Base-by-base conservation (phyloP, 1,140 invertebrate genomes). In the Microplitis mediator region DNA sequence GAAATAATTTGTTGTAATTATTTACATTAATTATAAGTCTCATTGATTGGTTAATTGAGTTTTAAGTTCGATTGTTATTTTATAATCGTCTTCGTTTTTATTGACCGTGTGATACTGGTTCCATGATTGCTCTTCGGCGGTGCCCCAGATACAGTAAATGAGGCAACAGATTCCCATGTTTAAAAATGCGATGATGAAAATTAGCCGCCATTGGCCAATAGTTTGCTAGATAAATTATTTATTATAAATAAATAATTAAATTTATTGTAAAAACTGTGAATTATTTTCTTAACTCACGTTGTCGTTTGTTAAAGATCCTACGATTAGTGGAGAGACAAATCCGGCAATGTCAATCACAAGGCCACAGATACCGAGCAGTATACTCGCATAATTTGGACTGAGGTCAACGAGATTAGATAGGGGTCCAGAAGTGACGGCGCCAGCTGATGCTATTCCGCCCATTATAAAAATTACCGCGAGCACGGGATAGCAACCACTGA, bases 371-470 rank as follows among this genome's bases (percentile, higher is more conserved):
- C 90, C 90, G n/a, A 91, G 83, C 0, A 90, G 79, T 6, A 91
- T 82, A 71, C 89, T 89, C n/a, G 91, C 91, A 82, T 91, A 92
- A 84, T 93, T 93, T 0, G 92, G 91, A 51, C 91, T 90, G 9
- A 92, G 82, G 74, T 93, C 92, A 4, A 93, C 90, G 39, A 92
- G 86, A 31, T 86, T 89, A 2, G 91, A 88, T 39, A 93, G 79
- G 0, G 89, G 89, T 4, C 91, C 91, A 0, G 91, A 90, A 0
- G 91, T 91, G 0, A 91, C 88, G 0, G 91, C 90, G 1, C 92
- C 92, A 77, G 90, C 90, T 3, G 89, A 82, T 6, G 88, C 88
- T 1, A 89, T 90, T 0, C 91, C 91, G 8, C 89, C 58, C 45
- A 91, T 90, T 61, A 93, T 85, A 65, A 92, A 89, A 5, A 90